A percentile compares a stretch with the other conserved stretches of the same genome.
phyloP scores from a whole-genome alignment of 2,888 invertebrate species.

The Metallyticus violacea region DNA sequence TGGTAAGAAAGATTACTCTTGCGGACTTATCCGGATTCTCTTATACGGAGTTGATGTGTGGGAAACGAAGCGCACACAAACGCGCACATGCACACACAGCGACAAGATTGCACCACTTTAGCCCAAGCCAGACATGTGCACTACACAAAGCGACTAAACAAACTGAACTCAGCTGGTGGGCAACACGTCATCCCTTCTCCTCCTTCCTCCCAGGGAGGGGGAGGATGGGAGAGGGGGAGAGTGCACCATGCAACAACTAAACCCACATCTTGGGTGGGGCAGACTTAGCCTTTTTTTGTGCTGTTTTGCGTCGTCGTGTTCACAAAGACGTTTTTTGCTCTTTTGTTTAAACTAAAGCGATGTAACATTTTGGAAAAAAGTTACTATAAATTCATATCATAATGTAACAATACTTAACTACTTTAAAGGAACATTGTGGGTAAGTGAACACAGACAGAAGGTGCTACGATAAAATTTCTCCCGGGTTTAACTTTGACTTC shows the following conservation, averaged over 20 bases:
- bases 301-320: neutral
- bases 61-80: neutral
- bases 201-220: neutral
- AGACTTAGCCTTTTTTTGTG: neutral
- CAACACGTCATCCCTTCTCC: neutral
- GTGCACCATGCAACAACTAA: neutral
- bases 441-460: too few relatives aligned
- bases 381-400: too few relatives aligned
- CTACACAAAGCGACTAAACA: neutral
- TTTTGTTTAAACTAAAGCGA: neutral
- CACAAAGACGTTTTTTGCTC: neutral
- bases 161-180: neutral
- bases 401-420: too few relatives aligned
- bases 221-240: neutral
- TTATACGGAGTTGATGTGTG: neutral
- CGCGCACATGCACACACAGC: neutral
- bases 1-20: neutral
- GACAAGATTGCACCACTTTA: neutral
- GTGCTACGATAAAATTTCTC: too few relatives aligned
- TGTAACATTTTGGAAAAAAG: too few relatives aligned
- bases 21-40: neutral
- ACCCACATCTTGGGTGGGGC: neutral
- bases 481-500: too few relatives aligned
- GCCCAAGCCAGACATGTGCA: neutral
- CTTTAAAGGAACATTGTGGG: too few relatives aligned